Evolutionary conservation across 1,140 invertebrate genomes (phyloP), one percentile per base, ranked within the genome.

Genomic region (Scaptodrosophila lebanonensis): DNA sequence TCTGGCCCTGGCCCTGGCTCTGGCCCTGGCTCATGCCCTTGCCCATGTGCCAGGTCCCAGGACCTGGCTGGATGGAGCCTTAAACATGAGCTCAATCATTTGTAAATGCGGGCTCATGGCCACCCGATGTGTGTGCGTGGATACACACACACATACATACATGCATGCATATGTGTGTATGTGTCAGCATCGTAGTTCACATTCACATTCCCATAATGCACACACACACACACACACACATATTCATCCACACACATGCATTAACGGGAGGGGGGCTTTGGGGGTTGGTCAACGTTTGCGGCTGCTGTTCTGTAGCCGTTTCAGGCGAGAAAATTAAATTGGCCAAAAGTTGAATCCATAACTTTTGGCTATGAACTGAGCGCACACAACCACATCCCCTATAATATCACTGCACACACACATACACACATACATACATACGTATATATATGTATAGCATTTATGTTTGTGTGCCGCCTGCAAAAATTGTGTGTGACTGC

Each of bases 331-430:
- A 83, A 83, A 83, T 83, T 83, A 83, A 83, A 83, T 83, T 83
- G 79, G 79, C 79, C 79, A 83, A 83, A 83, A 83, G 79, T 83
- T 83, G 79, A 84, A 83, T 83, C 77, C 79, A 83, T 83, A 83
- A 83, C 77, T 83, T 83, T 83, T 83, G 77, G 77, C 77, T 83
- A 83, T 83, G 62, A 76, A 66, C 77, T 62, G 68, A 49, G 66
- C 52, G 66, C 61, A 66, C 61, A 63, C 65, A 22, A 16, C 16
- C 38, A 18, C 18, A 32, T 13, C 32, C 25, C 40, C 18, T n/a
- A n/a, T n/a, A n/a, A n/a, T n/a, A n/a, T n/a, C n/a, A n/a, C n/a
- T n/a, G 25, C 17, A 32, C 40, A 45, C 40, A 50, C 35, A 22
- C 32, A 32, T 40, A 16, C 45, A 38, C 36, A 40, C 44, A 22